Evolutionary conservation across 2,113 vertebrate genomes (phyloP), one percentile per base, ranked within the genome.

Genomic region (Prionailurus bengalensis): DNA sequence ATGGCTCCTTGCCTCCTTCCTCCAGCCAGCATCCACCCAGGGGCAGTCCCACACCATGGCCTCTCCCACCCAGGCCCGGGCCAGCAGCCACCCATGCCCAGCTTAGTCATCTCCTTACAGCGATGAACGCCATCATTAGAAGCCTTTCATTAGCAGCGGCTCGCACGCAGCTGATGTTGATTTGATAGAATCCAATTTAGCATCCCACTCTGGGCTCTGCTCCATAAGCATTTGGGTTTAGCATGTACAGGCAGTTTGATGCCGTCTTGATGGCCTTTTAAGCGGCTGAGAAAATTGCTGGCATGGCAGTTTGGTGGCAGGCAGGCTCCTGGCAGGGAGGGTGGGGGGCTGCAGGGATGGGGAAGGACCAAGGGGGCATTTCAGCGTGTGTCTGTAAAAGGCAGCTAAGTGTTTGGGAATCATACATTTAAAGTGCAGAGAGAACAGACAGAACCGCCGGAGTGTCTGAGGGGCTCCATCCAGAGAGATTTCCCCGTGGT

Each of bases 131-230:
- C 0, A 0, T 98, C 71, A 7, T 99, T 98, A 98, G 96, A 95
- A 98, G 97, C 97, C 98, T 96, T 99, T 99, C 98, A 97, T 99
- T 98, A 98, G 86, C 23, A 17, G 98, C 71, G 98, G 98, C 95
- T 98, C 83, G 97, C 91, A 97, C 94, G 92, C 98, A 98, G 98
- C 98, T 97, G 99, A 98, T 93, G 98, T 97, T 98, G 98, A 98
- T 98, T 98, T 99, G 99, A 98, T 99, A 97, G 98, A 98, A 98
- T 99, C 98, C 99, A 98, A 99, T 99, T 99, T 98, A 99, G 98
- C 97, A 96, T 98, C 98, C 96, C 97, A 98, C 98, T 99, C 98
- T 95, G 98, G 99, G 99, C 98, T 98, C 98, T 87, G 88, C 98
- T 99, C 99, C 99, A 99, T 70, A 95, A 94, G 98, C 98, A 97